Conservation (phyloP, 1,140 invertebrate species). For the Aporrectodea caliginosa region DNA sequence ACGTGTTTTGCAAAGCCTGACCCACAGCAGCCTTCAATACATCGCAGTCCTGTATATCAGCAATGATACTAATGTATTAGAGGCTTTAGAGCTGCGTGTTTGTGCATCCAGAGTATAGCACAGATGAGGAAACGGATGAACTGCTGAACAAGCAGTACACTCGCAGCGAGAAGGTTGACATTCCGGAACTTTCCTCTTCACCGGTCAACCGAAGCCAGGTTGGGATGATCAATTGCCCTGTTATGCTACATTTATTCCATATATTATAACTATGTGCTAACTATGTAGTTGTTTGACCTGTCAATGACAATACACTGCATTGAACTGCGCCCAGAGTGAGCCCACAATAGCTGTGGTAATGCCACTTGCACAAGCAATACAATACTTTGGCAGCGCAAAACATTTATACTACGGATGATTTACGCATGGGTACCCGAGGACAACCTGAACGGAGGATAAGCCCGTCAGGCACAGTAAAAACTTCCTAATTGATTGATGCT, state of each 20-base stretch:
- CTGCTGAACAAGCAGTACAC: constrained; percentile 53
- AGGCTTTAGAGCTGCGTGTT: too few species aligned
- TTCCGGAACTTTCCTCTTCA: constrained; percentile 48
- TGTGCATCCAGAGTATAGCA: constrained; percentile 47
- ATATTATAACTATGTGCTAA: constrained; percentile 1
- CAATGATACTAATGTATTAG: too few species aligned
- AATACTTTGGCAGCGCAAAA: background rate
- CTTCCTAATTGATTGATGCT: too few species aligned
- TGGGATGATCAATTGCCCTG: too few species aligned
- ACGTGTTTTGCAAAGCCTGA: too few species aligned
- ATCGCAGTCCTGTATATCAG: too few species aligned
- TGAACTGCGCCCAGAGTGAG: background rate
- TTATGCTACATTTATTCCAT: too few species aligned
- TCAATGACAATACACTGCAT: background rate
- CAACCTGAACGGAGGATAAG: too few species aligned
- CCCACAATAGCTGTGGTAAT: background rate
- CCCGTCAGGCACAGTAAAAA: too few species aligned
- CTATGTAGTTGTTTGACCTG: background rate
- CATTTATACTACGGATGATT: too few species aligned
- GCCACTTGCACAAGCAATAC: constrained; percentile 5
- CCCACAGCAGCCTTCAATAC: too few species aligned
- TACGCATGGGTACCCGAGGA: too few species aligned
- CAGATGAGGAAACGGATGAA: constrained; percentile 55
- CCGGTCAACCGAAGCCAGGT: constrained; percentile 45
- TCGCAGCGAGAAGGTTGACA: constrained; percentile 48